These are phyloP conservation scores for Adelosebastes latens DNA, from an alignment of 2,797 vertebrate genomes.

Conservation along the genomic window DNA sequence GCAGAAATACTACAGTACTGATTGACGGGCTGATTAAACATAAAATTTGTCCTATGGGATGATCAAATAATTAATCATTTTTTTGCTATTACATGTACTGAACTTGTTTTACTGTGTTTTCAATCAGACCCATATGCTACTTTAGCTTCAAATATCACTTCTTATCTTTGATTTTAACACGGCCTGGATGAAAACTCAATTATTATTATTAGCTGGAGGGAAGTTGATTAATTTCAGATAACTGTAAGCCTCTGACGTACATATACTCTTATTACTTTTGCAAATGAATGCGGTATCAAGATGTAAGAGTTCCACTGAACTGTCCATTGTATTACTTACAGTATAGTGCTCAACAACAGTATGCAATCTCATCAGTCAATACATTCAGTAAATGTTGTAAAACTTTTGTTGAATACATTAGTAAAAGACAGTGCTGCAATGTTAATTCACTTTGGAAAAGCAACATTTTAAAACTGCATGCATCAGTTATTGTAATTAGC, in stretches of 20 bases:
- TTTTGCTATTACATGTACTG: slow-evolving; percentile 24
- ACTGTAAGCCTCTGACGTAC: slow-evolving; percentile 27
- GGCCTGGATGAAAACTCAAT: slow-evolving; percentile 57
- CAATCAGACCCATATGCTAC: slow-evolving; percentile 21
- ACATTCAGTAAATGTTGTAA: not conserved
- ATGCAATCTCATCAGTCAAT: not conserved
- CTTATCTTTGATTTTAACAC: slow-evolving; percentile 44
- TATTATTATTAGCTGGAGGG: slow-evolving; percentile 53
- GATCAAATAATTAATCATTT: slow-evolving; percentile 19
- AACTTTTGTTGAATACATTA: not conserved
- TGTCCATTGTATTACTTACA: slow-evolving; percentile 3
- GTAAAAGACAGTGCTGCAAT: not conserved
- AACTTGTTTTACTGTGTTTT: slow-evolving; percentile 21
- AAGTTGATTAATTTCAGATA: slow-evolving; percentile 62
- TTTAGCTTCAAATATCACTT: slow-evolving; percentile 28
- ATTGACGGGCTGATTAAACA: slow-evolving; percentile 33
- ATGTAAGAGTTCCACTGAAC: slow-evolving; percentile 13
- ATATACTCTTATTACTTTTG: slow-evolving; percentile 28
- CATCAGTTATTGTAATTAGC: slow-evolving; percentile 7
- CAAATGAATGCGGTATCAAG: slow-evolving; percentile 44
- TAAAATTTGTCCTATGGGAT: slow-evolving; percentile 18
- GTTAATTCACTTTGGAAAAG: slow-evolving; percentile 5
- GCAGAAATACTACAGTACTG: not conserved
- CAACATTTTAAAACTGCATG: slow-evolving; percentile 11
- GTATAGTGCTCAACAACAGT: not conserved